Evolutionary conservation across 1,140 invertebrate species (phyloP).

Genomic region (Drosophila setifemur): DNA sequence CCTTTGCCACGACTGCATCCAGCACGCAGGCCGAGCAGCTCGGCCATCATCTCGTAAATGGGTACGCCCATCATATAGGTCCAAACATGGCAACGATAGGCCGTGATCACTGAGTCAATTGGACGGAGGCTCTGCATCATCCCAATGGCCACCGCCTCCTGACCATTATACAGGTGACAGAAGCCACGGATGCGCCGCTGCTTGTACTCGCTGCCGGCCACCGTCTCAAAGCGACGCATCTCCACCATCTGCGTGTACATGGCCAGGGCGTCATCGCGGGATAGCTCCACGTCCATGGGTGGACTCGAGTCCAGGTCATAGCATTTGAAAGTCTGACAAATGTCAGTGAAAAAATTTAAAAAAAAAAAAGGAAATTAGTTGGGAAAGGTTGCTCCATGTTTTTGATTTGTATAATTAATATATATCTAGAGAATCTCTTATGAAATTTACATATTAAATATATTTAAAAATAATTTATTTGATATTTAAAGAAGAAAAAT

Average conservation of each 20-base stretch:
- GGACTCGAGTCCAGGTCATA: constrained; percentile 94
- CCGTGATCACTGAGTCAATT: constrained; percentile 89
- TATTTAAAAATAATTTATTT: too few relatives aligned
- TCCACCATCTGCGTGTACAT: constrained; percentile 87
- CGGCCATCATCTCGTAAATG: constrained; percentile 89
- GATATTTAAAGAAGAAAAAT: too few relatives aligned
- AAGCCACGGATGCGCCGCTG: constrained; percentile 91
- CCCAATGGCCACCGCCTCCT: constrained; percentile 85
- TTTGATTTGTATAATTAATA: too few relatives aligned
- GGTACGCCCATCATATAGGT: constrained; percentile 90
- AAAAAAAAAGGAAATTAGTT: too few relatives aligned
- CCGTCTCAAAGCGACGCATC: constrained; percentile 88
- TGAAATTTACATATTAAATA: too few relatives aligned
- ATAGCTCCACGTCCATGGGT: constrained; percentile 84
- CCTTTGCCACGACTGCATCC: constrained; percentile 90
- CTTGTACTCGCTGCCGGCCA: constrained; percentile 89
- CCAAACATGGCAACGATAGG: constrained; percentile 88
- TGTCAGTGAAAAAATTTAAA: too few relatives aligned
- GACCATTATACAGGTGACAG: constrained; percentile 92
- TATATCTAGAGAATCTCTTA: too few relatives aligned
- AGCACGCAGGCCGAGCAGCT: constrained; percentile 90
- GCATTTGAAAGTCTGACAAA: constrained; percentile 85
- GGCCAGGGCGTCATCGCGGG: constrained; percentile 86
- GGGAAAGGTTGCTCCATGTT: too few relatives aligned
- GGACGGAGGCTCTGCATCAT: constrained; percentile 86